Evolutionary conservation across 2,888 invertebrate species (phyloP), one percentile per base, ranked within the genome.

Genomic region (Chymomyza procnemis): DNA sequence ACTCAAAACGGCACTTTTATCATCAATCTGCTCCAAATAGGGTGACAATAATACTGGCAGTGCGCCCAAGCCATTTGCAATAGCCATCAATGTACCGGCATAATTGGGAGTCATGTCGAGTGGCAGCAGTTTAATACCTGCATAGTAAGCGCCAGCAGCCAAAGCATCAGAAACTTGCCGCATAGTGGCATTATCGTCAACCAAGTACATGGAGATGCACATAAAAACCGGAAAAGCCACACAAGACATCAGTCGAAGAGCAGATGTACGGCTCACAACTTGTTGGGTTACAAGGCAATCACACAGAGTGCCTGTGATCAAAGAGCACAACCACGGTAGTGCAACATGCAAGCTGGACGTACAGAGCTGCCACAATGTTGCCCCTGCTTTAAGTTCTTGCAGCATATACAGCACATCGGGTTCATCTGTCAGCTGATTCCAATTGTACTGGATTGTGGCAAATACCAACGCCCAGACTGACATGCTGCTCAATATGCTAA

Each of bases 381-480:
- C 59, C 52, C 66, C 62, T 3, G 61, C n/a, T 12, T 81, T 66
- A 62, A 86, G 55, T 4, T 79, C 67, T 22, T 73, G 68, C 1
- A 74, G 60, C 47, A 75, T n/a, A 48, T 76, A 61, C 46, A 73
- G 75, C 19, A 54, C 12, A 41, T 9, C 34, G 2, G 34, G 34
- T 1, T 41, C 12, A 12, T 12, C 34, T 5, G 12, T 41, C 3
- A 18, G 12, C 73, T 93, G 92, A 1, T 92, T 92, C 92, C 93
- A 94, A 78, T 93, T 93, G 80, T 93, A 93, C 9, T 93, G 92
- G 64, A 93, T 89, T 91, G 94, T 94, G 74, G 95, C 95, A 58
- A 93, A 93, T 3, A 95, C 93, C 1, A 95, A 88, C 0, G 95
- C 95, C 94, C 95, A 94, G 12, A 95, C 89, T 0, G 95, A 94